Conservation (phyloP, 2,888 invertebrate species). For the Axea sp. region DNA sequence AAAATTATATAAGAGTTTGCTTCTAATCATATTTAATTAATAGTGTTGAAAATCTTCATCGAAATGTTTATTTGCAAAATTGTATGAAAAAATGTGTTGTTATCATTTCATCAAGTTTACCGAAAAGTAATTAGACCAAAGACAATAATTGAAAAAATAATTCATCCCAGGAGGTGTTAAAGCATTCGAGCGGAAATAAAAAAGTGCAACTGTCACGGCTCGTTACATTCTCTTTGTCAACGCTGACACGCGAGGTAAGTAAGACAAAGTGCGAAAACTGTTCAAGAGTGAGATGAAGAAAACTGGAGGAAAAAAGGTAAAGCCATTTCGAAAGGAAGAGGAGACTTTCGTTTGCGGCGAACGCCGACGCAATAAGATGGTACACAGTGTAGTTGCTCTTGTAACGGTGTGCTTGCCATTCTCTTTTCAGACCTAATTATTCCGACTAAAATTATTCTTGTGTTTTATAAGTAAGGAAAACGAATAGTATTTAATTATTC, state of each 20-base stretch:
- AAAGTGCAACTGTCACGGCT: constrained; percentile 70
- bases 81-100: too few relatives aligned
- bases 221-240: constrained; percentile 66
- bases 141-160: constrained; percentile 35
- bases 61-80: too few relatives aligned
- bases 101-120: too few relatives aligned
- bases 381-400: constrained; percentile 58
- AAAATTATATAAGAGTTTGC: too few relatives aligned
- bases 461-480: constrained; percentile 27
- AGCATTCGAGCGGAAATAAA: constrained; percentile 54
- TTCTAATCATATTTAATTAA: too few relatives aligned
- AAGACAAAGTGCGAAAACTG: constrained; percentile 45
- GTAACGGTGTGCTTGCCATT: constrained; percentile 59
- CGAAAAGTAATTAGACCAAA: constrained; percentile 44
- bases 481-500: constrained; percentile 33
- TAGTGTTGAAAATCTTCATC: too few relatives aligned
- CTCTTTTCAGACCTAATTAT: constrained; percentile 62
- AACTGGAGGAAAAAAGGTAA: constrained; percentile 65
- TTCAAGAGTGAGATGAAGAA: constrained; percentile 41
- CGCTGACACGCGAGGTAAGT: constrained; percentile 48
- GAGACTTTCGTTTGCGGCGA: constrained; percentile 77
- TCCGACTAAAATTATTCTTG: constrained; percentile 31
- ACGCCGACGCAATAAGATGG: constrained; percentile 67
- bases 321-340: constrained; percentile 78
- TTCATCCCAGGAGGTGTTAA: constrained; percentile 45